A percentile compares a stretch with the other conserved stretches of the same genome.
These are phyloP conservation scores for Leucozona laternaria DNA, from an alignment of 2,888 invertebrate species.

Conservation along the genomic window DNA sequence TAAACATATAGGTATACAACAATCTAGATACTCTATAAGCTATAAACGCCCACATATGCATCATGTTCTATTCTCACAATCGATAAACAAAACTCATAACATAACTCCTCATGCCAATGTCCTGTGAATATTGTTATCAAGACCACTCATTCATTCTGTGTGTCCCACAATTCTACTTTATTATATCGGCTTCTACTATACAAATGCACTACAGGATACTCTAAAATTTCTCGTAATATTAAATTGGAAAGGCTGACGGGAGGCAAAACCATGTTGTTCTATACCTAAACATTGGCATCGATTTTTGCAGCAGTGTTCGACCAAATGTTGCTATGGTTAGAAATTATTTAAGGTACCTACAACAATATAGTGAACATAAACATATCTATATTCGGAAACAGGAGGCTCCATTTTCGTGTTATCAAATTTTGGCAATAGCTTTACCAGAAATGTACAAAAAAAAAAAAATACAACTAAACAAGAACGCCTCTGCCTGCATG, in stretches of 20 bases:
- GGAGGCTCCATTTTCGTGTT: slow-evolving; percentile 42
- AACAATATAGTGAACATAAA: not conserved
- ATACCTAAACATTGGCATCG: slow-evolving; percentile 49
- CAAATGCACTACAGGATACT: slow-evolving; percentile 10
- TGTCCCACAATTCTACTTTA: slow-evolving; percentile 1
- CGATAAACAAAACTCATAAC: slow-evolving; percentile 36
- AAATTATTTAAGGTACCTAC: slow-evolving; percentile 42
- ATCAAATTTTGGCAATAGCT: slow-evolving; percentile 50
- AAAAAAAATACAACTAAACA: not conserved
- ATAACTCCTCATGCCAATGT: slow-evolving; percentile 29
- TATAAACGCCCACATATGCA: not conserved
- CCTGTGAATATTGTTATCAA: slow-evolving; percentile 33
- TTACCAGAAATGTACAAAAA: slow-evolving; percentile 19
- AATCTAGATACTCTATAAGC: not conserved
- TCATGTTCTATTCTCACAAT: not conserved
- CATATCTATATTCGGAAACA: slow-evolving; percentile 2
- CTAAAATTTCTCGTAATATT: slow-evolving; percentile 17
- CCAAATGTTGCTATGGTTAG: slow-evolving; percentile 67
- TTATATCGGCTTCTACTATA: not conserved
- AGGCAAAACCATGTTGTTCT: slow-evolving; percentile 21
- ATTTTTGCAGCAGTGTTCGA: slow-evolving; percentile 51
- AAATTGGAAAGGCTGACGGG: not conserved
- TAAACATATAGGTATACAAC: not conserved
- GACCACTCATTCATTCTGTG: slow-evolving; percentile 24
- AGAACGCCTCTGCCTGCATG: not conserved